phyloP scores from a whole-genome alignment of 92 coral and sea anemone genomes.

The Zoanthus sansibaricus region DNA sequence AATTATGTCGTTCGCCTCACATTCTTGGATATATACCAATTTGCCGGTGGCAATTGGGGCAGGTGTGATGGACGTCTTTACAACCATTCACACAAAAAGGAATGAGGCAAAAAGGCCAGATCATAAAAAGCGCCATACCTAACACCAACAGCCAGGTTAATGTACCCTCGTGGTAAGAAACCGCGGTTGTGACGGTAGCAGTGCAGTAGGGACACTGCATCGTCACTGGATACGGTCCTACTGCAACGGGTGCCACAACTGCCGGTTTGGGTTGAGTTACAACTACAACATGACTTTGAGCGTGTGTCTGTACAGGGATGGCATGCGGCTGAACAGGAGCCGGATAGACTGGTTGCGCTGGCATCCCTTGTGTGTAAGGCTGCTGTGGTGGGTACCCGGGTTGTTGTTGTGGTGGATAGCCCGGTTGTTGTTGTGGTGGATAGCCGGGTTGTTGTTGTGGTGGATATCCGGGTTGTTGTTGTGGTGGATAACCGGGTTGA shows the following conservation, averaged over 20 bases:
- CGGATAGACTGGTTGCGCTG: slow-evolving; percentile 29
- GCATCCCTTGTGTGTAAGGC: background rate
- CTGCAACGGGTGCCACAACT: slow-evolving; percentile 23
- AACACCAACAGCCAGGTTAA: slow-evolving; percentile 51
- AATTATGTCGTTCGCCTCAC: slow-evolving; percentile 5
- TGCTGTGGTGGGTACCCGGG: slow-evolving; percentile 26
- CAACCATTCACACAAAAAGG: slow-evolving; percentile 68
- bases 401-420: slow-evolving; percentile 24
- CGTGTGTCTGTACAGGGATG: background rate
- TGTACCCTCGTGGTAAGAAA: slow-evolving; percentile 59
- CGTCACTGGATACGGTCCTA: slow-evolving; percentile 56
- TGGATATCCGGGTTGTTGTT: background rate
- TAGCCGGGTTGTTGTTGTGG: background rate
- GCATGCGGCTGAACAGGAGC: background rate
- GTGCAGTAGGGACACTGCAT: slow-evolving; percentile 64
- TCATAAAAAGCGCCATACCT: background rate
- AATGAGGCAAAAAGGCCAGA: slow-evolving; percentile 58
- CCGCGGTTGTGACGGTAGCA: slow-evolving; percentile 57
- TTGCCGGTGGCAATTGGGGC: slow-evolving; percentile 63
- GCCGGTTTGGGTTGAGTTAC: slow-evolving; percentile 42
- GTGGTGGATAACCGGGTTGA: background rate
- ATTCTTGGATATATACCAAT: slow-evolving; percentile 56
- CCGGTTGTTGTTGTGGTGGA: background rate
- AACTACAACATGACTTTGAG: slow-evolving; percentile 16
- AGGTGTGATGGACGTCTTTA: slow-evolving; percentile 60